Conservation (phyloP, 2,888 invertebrate genomes). For the Platycheirus albimanus region DNA sequence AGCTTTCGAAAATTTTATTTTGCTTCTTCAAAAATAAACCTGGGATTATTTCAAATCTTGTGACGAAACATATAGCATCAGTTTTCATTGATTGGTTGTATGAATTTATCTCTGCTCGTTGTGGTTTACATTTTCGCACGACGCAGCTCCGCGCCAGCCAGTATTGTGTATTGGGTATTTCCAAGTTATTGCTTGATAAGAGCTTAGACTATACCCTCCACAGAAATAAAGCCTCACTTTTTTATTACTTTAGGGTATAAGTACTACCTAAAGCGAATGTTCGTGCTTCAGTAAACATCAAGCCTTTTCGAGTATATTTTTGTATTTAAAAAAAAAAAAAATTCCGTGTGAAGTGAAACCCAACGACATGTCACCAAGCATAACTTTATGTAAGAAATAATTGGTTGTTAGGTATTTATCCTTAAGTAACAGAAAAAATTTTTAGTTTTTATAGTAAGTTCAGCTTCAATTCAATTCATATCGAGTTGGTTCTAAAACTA, state of each 20-base stretch:
- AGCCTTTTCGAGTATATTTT: not conserved
- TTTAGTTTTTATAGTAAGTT: no score
- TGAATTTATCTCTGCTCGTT: no score
- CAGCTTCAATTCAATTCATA: no score
- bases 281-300: not conserved
- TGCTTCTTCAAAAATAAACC: no score
- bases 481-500: no score
- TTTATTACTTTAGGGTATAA: constrained; percentile 93
- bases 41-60: no score
- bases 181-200: not conserved
- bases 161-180: no score
- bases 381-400: constrained; percentile 26
- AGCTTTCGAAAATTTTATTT: no score
- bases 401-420: not conserved
- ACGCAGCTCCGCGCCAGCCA: no score
- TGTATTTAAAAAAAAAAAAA: not conserved
- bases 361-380: constrained; percentile 24
- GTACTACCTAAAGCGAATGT: constrained; percentile 62
- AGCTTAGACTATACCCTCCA: not conserved
- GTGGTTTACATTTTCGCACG: no score
- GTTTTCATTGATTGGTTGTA: no score
- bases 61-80: no score
- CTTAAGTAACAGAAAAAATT: not conserved
- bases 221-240: constrained; percentile 78
- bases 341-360: not conserved